Evolutionary conservation across 1,140 invertebrate genomes (phyloP).

Genomic region (Ips typographus): DNA sequence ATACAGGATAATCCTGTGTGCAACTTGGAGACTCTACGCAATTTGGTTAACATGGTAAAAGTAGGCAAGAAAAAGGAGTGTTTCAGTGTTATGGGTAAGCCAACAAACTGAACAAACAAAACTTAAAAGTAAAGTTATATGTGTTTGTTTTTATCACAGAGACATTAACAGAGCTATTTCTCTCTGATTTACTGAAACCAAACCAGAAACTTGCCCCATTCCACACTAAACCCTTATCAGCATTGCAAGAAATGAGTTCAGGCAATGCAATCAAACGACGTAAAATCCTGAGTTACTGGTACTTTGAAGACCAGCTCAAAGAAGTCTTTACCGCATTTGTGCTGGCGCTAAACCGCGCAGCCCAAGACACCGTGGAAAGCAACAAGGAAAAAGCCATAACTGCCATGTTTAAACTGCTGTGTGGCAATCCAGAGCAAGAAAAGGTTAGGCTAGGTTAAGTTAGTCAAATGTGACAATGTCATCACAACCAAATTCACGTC

Average conservation of each 20-base stretch:
- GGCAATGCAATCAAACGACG: constrained; percentile 57
- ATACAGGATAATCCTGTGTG: constrained; percentile 85
- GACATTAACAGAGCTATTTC: constrained; percentile 75
- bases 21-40: constrained; percentile 70
- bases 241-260: constrained; percentile 55
- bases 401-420: constrained; percentile 76
- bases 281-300: constrained; percentile 64
- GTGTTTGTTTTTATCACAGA: constrained; percentile 52
- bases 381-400: constrained; percentile 82
- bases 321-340: constrained; percentile 72
- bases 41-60: constrained; percentile 76
- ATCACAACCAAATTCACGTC: not conserved
- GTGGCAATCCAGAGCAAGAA: constrained; percentile 86
- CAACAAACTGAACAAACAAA: constrained; percentile 16
- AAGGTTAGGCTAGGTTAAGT: constrained; percentile 57
- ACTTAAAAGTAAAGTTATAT: not conserved
- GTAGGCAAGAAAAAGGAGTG: constrained; percentile 79
- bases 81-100: constrained; percentile 62
- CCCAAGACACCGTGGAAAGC: constrained; percentile 70
- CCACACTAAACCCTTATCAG: constrained; percentile 64
- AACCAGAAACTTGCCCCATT: constrained; percentile 73
- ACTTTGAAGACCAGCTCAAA: constrained; percentile 85
- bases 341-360: constrained; percentile 61
- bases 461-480: not conserved
- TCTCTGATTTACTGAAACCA: constrained; percentile 73